These are phyloP conservation scores for Eulemur rufifrons DNA, from an alignment of 2,113 vertebrate genomes.

Conservation along the genomic window DNA sequence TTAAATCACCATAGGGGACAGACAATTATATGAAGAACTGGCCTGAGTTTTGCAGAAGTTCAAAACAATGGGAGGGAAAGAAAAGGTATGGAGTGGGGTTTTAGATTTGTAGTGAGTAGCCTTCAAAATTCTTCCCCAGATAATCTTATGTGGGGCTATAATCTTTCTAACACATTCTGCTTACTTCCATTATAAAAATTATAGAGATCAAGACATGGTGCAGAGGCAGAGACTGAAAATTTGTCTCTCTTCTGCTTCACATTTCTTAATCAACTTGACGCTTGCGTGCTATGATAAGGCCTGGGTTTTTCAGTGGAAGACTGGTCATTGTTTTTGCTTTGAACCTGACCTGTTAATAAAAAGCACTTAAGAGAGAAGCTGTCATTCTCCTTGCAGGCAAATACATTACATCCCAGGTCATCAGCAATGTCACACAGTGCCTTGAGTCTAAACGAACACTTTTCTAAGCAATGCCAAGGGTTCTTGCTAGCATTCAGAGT, in stretches of 20 bases:
- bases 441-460: not conserved
- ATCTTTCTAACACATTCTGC: slow-evolving; percentile 60
- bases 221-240: slow-evolving; percentile 53
- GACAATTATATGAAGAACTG: slow-evolving; percentile 69
- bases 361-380: not conserved
- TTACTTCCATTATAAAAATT: slow-evolving; percentile 37
- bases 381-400: not conserved
- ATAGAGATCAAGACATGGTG: slow-evolving; percentile 40
- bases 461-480: not conserved
- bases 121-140: slow-evolving; percentile 9
- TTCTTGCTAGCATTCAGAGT: not conserved
- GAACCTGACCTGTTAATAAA: slow-evolving; percentile 56
- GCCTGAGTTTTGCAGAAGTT: slow-evolving; percentile 50
- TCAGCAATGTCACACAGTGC: not conserved
- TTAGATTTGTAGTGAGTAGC: slow-evolving; percentile 23
- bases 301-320: not conserved
- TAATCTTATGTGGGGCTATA: slow-evolving; percentile 60
- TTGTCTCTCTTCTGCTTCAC: slow-evolving; percentile 15
- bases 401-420: not conserved
- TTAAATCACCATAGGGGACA: slow-evolving; percentile 61
- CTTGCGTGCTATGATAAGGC: not conserved
- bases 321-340: slow-evolving; percentile 68
- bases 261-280: too few species aligned
- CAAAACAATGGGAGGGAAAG: slow-evolving; percentile 21
- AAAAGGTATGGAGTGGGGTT: not conserved